Evolutionary conservation across 1,140 invertebrate species (phyloP), one percentile per base, ranked within the genome.

Genomic region (Cecropterus lyciades): DNA sequence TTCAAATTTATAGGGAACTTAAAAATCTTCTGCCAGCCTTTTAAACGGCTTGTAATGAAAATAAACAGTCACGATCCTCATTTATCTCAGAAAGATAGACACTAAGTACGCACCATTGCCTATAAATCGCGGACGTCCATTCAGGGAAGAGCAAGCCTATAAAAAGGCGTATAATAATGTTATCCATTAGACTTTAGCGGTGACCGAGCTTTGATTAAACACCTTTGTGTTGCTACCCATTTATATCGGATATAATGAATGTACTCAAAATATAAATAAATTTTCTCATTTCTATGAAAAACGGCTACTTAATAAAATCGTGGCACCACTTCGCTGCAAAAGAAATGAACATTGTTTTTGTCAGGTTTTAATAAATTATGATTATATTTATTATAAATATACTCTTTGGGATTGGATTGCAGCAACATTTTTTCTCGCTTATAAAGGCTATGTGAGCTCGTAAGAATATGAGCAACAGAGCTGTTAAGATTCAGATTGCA

Each of bases 1-100:
- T n/a, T n/a, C n/a, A n/a, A 3, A 24, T 24, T 24, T 24, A 24
- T 3, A 1, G 20, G 20, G 20, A 5, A 24, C 20, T 24, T 11
- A 33, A 33, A 40, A 40, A 40, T 40, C n/a, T 40, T 40, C 37
- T 11, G n/a, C n/a, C 37, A 40, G 11, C 1, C n/a, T 13, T 11
- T 40, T 40, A 40, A n/a, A n/a, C n/a, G n/a, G n/a, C 37, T 10
- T 11, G 14, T 48, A 59, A 15, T 30, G 45, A 60, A 60, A 60
- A 60, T 49, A 60, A 48, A 46, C 20, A 60, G 27, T 60, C 57
- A 60, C 27, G 57, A n/a, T n/a, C 27, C 43, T 46, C 57, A 49
- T 60, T 60, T 60, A 60, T 60, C 27, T 60, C 45, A 37, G 57
- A 33, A 60, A 13, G 56, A 48, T 33, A 48, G 57, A 49, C 45